Base-by-base conservation (phyloP, 2,888 invertebrate species). In the Aleiodes alternator region DNA sequence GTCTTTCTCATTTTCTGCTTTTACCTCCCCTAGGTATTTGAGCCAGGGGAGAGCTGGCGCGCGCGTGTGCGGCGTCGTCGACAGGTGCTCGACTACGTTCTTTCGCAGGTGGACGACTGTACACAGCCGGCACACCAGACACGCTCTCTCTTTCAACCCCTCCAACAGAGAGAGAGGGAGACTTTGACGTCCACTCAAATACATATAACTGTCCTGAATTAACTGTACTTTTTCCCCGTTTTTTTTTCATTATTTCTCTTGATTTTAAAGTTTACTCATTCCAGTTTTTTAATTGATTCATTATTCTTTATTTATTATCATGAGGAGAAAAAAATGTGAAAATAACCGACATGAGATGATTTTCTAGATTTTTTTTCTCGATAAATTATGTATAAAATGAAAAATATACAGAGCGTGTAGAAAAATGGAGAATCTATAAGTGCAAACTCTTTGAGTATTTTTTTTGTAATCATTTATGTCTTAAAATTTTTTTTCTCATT, bases 81-180 rank as follows among this genome's bases (percentile, higher is more conserved):
- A 85, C 86, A 86, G 86, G 86, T 86, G 86, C 82, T 79, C 64
- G 64, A 61, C 61, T 48, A 81, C 78, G 78, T 81, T 78, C 82
- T 79, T 81, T 82, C 81, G 85, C 87, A 87, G 86, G 86, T 87
- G 86, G 83, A 87, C 85, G 43, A 85, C 80, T 82, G 79, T 82
- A 80, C 81, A 77, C 81, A 77, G 76, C 76, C 75, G 75, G 73
- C 80, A 76, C 72, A 77, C 79, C 64, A 64, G 72, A 78, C 73
- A 53, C 72, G 43, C 77, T 76, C 72, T 51, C 74, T 64, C 61
- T 59, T 71, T 14, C 69, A 76, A 80, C 78, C 78, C 78, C 76
- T 79, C 73, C 23, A 23, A 23, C 2, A 23, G 1, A 23, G 23
- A 23, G 23, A 23, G 23, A 23, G 23, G 71, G 72, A 75, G 69